These are phyloP conservation scores for Semaprochilodus insignis DNA, from an alignment of 2,797 vertebrate genomes.

Conservation along the genomic window DNA sequence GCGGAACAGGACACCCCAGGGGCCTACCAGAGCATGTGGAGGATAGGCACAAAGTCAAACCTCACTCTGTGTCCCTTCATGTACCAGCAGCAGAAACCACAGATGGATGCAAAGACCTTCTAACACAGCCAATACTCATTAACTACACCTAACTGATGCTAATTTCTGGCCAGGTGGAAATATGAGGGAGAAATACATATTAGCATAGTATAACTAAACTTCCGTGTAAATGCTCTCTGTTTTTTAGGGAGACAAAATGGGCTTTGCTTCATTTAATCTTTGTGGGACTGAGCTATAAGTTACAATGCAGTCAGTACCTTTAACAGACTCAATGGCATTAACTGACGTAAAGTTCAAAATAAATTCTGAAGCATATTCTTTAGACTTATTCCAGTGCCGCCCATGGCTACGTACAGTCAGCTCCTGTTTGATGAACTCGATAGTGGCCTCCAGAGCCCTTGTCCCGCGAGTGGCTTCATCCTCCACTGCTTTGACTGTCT, in stretches of 20 bases:
- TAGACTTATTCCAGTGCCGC: not conserved
- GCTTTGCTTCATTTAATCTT: not conserved
- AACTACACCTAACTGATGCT: constrained; percentile 29
- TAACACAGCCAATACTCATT: constrained; percentile 20
- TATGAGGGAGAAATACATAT: not conserved
- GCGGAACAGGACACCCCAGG: constrained; percentile 59
- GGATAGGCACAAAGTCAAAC: constrained; percentile 16
- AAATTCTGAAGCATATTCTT: not conserved
- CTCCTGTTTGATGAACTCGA: constrained; percentile 98
- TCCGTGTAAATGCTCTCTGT: not conserved
- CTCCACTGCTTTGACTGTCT: constrained; percentile 98
- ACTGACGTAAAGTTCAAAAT: not conserved
- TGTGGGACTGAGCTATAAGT: not conserved
- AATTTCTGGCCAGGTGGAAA: constrained; percentile 9
- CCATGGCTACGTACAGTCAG: constrained; percentile 83
- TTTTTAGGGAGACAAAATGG: not conserved
- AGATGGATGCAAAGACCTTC: constrained; percentile 25
- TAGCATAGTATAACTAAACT: constrained; percentile 25
- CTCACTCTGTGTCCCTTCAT: not conserved
- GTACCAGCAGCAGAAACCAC: constrained; percentile 27
- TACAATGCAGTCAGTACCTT: not conserved
- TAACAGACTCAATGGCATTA: not conserved
- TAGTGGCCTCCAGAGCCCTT: constrained; percentile 95
- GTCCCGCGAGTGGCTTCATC: constrained; percentile 98
- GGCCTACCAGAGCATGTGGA: constrained; percentile 58